Evolutionary conservation across 2,113 vertebrate species (phyloP).

Genomic region (Fukomys damarensis): DNA sequence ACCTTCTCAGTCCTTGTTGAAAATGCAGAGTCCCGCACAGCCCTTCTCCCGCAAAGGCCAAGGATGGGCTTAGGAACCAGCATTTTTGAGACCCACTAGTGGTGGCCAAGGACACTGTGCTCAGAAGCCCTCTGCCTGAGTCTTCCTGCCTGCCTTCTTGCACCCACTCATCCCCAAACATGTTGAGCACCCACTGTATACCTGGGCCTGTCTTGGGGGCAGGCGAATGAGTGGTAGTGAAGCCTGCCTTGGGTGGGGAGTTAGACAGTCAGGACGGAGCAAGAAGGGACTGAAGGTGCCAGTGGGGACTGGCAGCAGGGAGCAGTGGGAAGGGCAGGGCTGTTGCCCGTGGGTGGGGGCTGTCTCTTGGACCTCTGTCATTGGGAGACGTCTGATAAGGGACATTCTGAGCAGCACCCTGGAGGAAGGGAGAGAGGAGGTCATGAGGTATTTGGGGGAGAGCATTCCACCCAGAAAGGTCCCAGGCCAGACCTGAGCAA

Average conservation of each 20-base stretch:
- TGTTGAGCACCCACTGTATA: accelerated
- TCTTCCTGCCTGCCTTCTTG: neutral
- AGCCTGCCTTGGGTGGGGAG: neutral
- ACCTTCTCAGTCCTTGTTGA: too few species aligned
- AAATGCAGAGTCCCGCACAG: neutral
- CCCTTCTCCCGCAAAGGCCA: accelerated
- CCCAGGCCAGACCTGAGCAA: accelerated
- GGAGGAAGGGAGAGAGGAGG: neutral
- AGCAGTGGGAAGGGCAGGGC: neutral
- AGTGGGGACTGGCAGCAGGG: neutral
- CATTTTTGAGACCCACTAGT: neutral
- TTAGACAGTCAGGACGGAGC: neutral
- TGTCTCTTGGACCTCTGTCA: neutral
- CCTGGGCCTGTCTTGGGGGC: neutral
- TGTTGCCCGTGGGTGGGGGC: accelerated
- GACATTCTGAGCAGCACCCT: neutral
- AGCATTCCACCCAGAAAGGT: neutral
- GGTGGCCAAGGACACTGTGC: neutral
- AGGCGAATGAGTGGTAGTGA: accelerated
- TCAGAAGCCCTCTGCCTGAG: accelerated
- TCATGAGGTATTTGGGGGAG: neutral
- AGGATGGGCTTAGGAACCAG: neutral
- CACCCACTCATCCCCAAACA: too few species aligned
- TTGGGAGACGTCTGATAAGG: neutral
- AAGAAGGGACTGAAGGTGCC: accelerated